Conservation (phyloP, 37 sponge, comb jelly and placozoan species). For the Hormiphora californensis region DNA sequence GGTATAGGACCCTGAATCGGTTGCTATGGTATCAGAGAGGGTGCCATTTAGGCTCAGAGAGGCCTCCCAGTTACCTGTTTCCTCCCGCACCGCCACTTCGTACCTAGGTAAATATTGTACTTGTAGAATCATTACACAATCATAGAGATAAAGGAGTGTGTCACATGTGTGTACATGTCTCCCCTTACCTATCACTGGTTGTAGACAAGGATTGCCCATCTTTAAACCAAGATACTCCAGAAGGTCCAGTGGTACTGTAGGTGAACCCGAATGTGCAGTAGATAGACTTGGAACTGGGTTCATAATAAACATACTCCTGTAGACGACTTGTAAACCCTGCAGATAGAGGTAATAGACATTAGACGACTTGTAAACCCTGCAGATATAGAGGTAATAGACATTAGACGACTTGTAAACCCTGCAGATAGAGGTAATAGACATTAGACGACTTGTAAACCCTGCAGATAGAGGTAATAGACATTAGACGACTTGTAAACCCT, state of each 20-base stretch:
- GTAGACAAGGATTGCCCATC: background rate
- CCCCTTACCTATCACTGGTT: too few species aligned
- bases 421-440: too few species aligned
- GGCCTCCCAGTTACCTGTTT: constrained; percentile 33
- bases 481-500: too few species aligned
- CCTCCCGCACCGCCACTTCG: background rate
- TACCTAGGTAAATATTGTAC: background rate
- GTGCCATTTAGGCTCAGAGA: background rate
- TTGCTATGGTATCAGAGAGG: background rate
- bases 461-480: too few species aligned
- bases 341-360: too few species aligned
- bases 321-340: background rate
- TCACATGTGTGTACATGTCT: too few species aligned
- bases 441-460: too few species aligned
- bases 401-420: too few species aligned
- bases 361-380: too few species aligned
- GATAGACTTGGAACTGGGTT: background rate
- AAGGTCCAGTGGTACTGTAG: background rate
- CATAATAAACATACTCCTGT: background rate
- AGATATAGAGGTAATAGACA: too few species aligned
- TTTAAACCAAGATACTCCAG: background rate
- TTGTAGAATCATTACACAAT: background rate
- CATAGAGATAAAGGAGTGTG: background rate
- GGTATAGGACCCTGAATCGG: background rate
- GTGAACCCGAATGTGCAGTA: constrained; percentile 48